A percentile compares a stretch with the other conserved stretches of the same genome.
phyloP scores from a whole-genome alignment of 2,888 invertebrate species.

The Panorpa germanica region DNA sequence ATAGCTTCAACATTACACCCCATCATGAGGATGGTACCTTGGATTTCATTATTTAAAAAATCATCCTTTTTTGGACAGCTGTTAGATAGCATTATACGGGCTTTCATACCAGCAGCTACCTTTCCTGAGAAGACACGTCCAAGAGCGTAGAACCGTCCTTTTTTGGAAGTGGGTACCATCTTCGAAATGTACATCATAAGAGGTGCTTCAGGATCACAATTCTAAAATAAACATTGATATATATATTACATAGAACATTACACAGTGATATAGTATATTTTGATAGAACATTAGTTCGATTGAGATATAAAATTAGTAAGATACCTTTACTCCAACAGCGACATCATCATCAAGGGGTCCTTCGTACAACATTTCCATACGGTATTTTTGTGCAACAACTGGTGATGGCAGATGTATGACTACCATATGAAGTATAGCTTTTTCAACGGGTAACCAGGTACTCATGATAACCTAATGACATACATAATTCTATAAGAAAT shows the following conservation, averaged over 20 bases:
- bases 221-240: conserved; percentile 29
- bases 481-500: conserved; percentile 4
- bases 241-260: too few relatives aligned
- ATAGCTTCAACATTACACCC: conserved; percentile 98
- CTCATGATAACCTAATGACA: conserved; percentile 74
- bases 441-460: conserved; percentile 98
- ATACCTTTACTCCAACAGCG: conserved; percentile 67
- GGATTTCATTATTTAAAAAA: conserved; percentile 96
- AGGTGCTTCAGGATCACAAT: conserved; percentile 90
- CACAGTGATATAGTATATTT: too few relatives aligned
- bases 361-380: conserved; percentile 99
- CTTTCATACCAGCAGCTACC: conserved; percentile 77
- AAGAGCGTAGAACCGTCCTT: conserved; percentile 99
- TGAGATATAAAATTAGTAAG: conserved; percentile 7
- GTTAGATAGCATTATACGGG: conserved; percentile 99
- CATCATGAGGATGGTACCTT: conserved; percentile 99
- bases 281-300: too few relatives aligned
- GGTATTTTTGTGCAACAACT: conserved; percentile 95
- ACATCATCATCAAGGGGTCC: conserved; percentile 94
- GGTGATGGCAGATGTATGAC: conserved; percentile 99
- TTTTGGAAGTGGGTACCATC: conserved; percentile 99
- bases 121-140: conserved; percentile 99
- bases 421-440: conserved; percentile 99
- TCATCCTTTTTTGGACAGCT: conserved; percentile 97
- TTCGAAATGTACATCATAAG: conserved; percentile 99